Evolutionary conservation across 2,113 vertebrate species (phyloP).

Genomic region (Oceanodroma tethys): DNA sequence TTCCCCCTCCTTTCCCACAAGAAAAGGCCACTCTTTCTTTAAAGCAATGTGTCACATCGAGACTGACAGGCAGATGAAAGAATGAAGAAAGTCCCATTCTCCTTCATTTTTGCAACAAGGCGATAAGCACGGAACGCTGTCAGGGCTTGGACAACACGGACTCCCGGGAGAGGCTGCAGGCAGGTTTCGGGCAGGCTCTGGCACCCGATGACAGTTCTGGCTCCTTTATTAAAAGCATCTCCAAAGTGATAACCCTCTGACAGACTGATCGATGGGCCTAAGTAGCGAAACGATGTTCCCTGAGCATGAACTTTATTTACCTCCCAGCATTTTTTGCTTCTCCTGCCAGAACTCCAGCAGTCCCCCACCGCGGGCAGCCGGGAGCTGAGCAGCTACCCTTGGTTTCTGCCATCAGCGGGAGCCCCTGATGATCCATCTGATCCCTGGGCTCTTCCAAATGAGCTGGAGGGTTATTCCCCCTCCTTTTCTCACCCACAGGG

Average conservation of each 20-base stretch:
- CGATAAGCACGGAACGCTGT: neutral
- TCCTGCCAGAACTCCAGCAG: neutral
- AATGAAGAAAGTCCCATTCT: conserved; percentile 44
- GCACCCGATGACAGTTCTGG: neutral
- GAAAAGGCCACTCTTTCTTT: neutral
- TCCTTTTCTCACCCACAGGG: neutral
- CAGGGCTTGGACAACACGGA: neutral
- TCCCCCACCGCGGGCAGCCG: fast-evolving
- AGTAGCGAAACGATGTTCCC: neutral
- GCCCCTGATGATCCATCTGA: neutral
- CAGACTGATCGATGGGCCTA: neutral
- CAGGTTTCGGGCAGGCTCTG: neutral
- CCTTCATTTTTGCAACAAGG: neutral
- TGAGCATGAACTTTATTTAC: neutral
- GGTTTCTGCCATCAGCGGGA: neutral
- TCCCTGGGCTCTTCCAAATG: neutral
- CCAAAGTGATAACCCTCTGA: neutral
- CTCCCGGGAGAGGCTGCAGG: neutral
- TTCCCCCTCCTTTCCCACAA: neutral
- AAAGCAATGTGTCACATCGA: neutral
- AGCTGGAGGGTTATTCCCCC: neutral
- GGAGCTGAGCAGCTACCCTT: neutral
- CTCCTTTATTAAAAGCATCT: neutral
- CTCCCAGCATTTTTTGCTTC: neutral
- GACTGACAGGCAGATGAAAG: neutral